phyloP scores from a whole-genome alignment of 2,888 invertebrate species.

The Cataglyphis albicans region DNA sequence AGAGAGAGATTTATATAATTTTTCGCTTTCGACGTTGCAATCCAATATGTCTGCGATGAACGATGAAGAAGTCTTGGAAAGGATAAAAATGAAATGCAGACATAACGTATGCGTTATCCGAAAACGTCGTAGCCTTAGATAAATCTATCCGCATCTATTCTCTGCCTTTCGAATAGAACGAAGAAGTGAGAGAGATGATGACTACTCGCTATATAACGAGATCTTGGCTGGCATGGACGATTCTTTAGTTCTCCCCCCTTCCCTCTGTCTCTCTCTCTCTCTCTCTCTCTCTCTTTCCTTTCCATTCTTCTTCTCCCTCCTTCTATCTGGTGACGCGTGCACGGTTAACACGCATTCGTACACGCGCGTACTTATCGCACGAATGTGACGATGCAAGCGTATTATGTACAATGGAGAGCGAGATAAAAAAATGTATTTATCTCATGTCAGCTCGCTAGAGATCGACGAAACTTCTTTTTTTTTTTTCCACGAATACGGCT shows the following conservation, averaged over 20 bases:
- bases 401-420: constrained; percentile 53
- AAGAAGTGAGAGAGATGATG: not conserved
- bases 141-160: not conserved
- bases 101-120: not conserved
- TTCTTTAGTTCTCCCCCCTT: not conserved
- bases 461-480: constrained; percentile 46
- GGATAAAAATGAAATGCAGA: not conserved
- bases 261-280: not conserved
- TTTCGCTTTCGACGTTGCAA: not conserved
- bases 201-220: constrained; percentile 1
- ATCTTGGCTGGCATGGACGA: constrained; percentile 6
- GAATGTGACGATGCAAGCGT: constrained; percentile 67
- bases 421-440: constrained; percentile 71
- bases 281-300: not conserved
- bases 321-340: constrained; percentile 38
- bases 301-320: not conserved
- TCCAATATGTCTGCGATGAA: not conserved
- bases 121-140: not conserved
- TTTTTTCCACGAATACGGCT: not conserved
- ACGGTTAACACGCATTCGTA: constrained; percentile 63
- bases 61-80: not conserved
- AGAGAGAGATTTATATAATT: not conserved
- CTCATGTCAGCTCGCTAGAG: constrained; percentile 62
- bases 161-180: not conserved
- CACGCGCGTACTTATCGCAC: constrained; percentile 66